Base-by-base conservation (phyloP, 2,888 invertebrate species). In the Ryuthela nishihirai region DNA sequence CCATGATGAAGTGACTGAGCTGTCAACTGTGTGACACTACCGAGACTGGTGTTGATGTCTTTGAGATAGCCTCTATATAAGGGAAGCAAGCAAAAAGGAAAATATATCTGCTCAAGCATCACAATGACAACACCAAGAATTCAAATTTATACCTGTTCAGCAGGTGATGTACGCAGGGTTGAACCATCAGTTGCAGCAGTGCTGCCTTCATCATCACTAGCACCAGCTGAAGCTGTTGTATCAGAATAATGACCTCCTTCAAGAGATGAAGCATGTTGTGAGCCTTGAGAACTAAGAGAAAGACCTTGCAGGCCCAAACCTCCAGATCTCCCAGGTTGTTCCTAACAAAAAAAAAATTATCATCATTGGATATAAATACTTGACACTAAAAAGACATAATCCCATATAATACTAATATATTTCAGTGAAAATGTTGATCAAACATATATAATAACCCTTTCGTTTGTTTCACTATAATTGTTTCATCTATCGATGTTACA, bases 151-250 rank as follows among this genome's bases (percentile, higher is more conserved):
- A 69, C 73, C 68, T 85, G 87, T 72, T 88, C 88, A 1, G 86
- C 86, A 1, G 88, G 88, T 0, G 87, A 88, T 3, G 87, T 87
- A 53, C 92, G 83, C 61, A 94, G 78, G 0, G 93, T 93, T 43
- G 91, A 92, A 53, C 93, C 93, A 74, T 94, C 94, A 0, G 92
- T 94, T 1, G 93, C 93, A 7, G 92, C 94, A 29, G 92, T 94
- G 65, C 92, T 93, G 47, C 88, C 94, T 74, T 95, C 95, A 73
- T 92, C 92, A 72, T 95, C 95, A 9, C 92, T 92, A 4, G 90
- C 92, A 46, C 83, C 88, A 3, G 90, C 88, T 15, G 92, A 88
- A 17, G 88, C 87, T 3, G 87, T 85, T 18, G 87, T 85, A 66
- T 89, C 89, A 44, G 87, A 87, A 70, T 84, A 84, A 69, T 84